Evolutionary conservation across 2,888 invertebrate genomes (phyloP).

Genomic region (Elegia similella): DNA sequence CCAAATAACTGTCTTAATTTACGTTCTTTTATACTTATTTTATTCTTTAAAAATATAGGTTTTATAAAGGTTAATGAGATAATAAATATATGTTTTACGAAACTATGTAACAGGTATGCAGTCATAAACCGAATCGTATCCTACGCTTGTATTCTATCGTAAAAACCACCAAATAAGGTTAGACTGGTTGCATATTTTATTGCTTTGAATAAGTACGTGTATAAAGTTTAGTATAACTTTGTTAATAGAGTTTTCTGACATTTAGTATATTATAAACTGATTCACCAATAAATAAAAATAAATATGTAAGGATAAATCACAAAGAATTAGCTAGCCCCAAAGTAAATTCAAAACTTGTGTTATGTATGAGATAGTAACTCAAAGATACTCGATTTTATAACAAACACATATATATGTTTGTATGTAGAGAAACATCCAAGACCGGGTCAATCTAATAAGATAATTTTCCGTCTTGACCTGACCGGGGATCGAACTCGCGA

Average conservation of each 20-base stretch:
- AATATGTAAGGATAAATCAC: too few relatives aligned
- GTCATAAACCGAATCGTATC: not conserved
- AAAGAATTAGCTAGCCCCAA: too few relatives aligned
- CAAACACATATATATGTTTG: too few relatives aligned
- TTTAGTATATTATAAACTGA: too few relatives aligned
- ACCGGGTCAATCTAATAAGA: too few relatives aligned
- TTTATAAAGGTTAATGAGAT: not conserved
- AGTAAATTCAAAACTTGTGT: too few relatives aligned
- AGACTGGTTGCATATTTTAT: not conserved
- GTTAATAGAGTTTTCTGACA: not conserved
- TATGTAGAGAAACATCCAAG: too few relatives aligned
- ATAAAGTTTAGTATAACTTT: not conserved
- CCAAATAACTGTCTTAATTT: not conserved
- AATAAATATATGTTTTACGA: not conserved
- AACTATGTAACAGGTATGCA: not conserved
- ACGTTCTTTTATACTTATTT: not conserved
- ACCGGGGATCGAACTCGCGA: too few relatives aligned
- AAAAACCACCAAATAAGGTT: not conserved
- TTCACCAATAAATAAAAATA: too few relatives aligned
- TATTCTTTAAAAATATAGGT: not conserved
- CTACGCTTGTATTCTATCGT: not conserved
- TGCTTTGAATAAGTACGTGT: not conserved
- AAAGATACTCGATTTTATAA: too few relatives aligned
- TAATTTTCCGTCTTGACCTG: too few relatives aligned
- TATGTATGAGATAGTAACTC: too few relatives aligned